phyloP scores from a whole-genome alignment of 2,113 vertebrate genomes.

The Taxidea taxus region DNA sequence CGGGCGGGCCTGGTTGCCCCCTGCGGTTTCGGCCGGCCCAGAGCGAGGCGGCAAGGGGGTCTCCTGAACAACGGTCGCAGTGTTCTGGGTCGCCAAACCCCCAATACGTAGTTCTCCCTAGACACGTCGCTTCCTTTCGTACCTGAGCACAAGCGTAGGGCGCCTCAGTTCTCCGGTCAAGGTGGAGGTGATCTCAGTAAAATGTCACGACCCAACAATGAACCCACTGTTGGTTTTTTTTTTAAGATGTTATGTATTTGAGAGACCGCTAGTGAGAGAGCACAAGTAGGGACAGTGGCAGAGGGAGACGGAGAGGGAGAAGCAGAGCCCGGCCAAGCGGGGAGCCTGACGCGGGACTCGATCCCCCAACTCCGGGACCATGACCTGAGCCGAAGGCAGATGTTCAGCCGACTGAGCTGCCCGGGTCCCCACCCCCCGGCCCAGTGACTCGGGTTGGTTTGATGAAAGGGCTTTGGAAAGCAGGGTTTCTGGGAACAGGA shows the following conservation, averaged over 20 bases:
- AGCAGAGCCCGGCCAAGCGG: too few species aligned
- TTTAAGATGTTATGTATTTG: too few species aligned
- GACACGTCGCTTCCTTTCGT: rapidly evolving
- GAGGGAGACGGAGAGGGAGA: too few species aligned
- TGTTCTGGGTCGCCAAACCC: not conserved
- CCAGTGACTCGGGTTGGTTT: not conserved
- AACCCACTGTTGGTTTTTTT: not conserved
- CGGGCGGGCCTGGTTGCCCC: rapidly evolving
- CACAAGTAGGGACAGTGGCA: too few species aligned
- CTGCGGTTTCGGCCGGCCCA: rapidly evolving
- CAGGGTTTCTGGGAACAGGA: not conserved
- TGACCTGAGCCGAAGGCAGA: too few species aligned
- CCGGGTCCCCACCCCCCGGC: too few species aligned
- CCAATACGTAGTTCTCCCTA: rapidly evolving
- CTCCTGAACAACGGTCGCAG: rapidly evolving
- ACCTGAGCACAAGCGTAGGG: not conserved
- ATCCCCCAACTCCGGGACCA: too few species aligned
- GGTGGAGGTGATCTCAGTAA: not conserved
- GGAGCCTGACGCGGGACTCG: too few species aligned
- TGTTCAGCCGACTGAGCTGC: too few species aligned
- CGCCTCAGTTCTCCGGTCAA: rapidly evolving
- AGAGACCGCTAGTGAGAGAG: too few species aligned
- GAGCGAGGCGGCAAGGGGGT: rapidly evolving
- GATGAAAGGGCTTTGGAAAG: not conserved
- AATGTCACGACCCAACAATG: rapidly evolving